Evolutionary conservation across 1,140 invertebrate genomes (phyloP), one percentile per base, ranked within the genome.

Genomic region (Panagrolaimus sp.): DNA sequence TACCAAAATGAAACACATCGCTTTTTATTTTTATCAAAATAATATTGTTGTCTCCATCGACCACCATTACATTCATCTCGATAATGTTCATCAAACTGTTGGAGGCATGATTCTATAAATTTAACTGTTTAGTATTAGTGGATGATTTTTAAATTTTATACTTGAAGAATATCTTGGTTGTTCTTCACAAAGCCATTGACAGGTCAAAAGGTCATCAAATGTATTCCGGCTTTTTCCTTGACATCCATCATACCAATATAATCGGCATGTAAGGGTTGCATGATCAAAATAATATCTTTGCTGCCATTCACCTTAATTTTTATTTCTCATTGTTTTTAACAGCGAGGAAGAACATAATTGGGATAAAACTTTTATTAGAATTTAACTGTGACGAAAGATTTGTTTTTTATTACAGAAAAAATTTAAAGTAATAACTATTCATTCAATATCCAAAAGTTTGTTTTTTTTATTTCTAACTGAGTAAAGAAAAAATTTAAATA

Each of bases 1-100:
- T 75, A 75, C 73, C 73, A 75, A 65, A 75, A 75, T 43, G 73
- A 47, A 45, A 73, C 55, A 43, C 77, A 79, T 66, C 68, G 58
- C 76, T 78, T 76, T 52, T 65, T 65, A 15, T 64, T 68, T 43
- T 79, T 79, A 63, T 80, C 79, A 65, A 79, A 80, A 45, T 74
- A 80, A 43, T 67, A 80, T 55, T 75, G 75, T 58, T 81, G 77
- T 15, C 72, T 26, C 78, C 78, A 80, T 17, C 70, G 44, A 15
- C 78, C 78, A 47, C 78, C 78, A 66, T 75, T 79, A 47, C 78
- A 80, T 65, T 82, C 78, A 21, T 81, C 77, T n/a, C 81, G 80
- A 47, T 82, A 75, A 10, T 76, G 71, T 55, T 81, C 72, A 69
- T 80, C 78, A 43, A 80, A 80, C 24, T 66, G 43, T 48, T 82